Conservation (phyloP, 2,797 vertebrate genomes). For the Oceanodroma leucorhoa region DNA sequence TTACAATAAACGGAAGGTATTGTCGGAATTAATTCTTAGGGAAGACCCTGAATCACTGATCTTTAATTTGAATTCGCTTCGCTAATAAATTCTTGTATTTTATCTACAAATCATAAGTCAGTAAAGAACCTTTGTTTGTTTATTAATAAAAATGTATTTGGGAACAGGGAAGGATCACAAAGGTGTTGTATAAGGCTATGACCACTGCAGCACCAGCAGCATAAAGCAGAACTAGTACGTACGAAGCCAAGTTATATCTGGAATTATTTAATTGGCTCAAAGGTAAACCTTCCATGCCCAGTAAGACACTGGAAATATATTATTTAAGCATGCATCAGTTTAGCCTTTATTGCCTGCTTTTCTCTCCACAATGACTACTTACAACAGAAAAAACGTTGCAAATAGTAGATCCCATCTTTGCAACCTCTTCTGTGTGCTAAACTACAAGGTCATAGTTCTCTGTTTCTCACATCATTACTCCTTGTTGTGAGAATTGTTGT, state of each 20-base stretch:
- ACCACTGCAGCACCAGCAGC: background rate
- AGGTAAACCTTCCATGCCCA: constrained; percentile 42
- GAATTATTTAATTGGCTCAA: constrained; percentile 65
- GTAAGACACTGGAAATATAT: constrained; percentile 29
- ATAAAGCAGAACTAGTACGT: constrained; percentile 18
- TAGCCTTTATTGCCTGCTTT: constrained; percentile 15
- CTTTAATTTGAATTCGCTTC: constrained; percentile 43
- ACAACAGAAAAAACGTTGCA: background rate
- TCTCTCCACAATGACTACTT: constrained; percentile 32
- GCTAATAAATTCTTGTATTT: constrained; percentile 41
- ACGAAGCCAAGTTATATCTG: constrained; percentile 19
- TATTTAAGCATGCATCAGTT: constrained; percentile 40
- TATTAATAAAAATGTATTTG: constrained; percentile 14
- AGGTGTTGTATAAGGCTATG: background rate
- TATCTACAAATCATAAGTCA: background rate
- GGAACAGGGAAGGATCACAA: background rate
- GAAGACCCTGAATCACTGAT: constrained; percentile 16
- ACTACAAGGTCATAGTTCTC: background rate
- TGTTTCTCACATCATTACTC: background rate
- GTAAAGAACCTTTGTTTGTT: constrained; percentile 30
- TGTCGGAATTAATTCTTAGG: constrained; percentile 53
- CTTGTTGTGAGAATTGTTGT: background rate
- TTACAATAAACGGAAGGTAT: constrained; percentile 42
- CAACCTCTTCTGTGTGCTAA: background rate
- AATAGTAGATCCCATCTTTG: background rate